These are phyloP conservation scores for Caenorhabditis imperialis DNA, from an alignment of 2,888 invertebrate species.

Conservation along the genomic window DNA sequence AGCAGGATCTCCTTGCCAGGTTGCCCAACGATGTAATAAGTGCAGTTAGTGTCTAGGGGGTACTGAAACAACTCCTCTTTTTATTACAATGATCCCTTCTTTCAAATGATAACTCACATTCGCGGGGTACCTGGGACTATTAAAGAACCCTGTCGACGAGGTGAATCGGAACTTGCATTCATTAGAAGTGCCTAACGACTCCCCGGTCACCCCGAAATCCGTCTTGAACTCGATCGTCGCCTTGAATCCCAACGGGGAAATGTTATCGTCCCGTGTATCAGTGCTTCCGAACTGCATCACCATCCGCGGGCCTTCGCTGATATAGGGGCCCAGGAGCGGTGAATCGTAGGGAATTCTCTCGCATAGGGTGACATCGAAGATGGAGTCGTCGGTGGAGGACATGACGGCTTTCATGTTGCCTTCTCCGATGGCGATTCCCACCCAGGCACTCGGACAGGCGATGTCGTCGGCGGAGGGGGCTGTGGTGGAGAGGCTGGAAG, in stretches of 20 bases:
- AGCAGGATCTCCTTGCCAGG: conserved; percentile 74
- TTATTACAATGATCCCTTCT: neutral
- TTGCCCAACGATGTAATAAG: conserved; percentile 79
- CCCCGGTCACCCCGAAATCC: conserved; percentile 80
- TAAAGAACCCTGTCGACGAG: conserved; percentile 79
- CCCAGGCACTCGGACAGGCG: conserved; percentile 69
- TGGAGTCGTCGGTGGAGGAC: conserved; percentile 70
- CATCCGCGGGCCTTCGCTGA: conserved; percentile 74
- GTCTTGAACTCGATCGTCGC: conserved; percentile 79
- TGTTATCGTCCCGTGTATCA: conserved; percentile 61
- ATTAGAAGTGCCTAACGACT: conserved; percentile 78
- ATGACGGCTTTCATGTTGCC: conserved; percentile 69
- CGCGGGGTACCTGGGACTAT: conserved; percentile 79
- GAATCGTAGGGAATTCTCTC: conserved; percentile 61
- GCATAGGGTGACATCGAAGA: conserved; percentile 73
- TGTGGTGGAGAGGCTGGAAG: conserved; percentile 37
- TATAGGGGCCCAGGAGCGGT: conserved; percentile 68
- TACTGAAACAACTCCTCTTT: conserved; percentile 72
- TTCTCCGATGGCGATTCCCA: conserved; percentile 69
- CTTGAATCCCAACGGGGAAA: conserved; percentile 77
- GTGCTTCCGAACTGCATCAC: conserved; percentile 79
- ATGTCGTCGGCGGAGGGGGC: conserved; percentile 56
- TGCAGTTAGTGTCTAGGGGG: conserved; percentile 79
- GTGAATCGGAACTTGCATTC: conserved; percentile 79
- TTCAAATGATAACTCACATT: conserved; percentile 63